Conservation (phyloP, 2,888 invertebrate species). For the Lithophane leautieri region DNA sequence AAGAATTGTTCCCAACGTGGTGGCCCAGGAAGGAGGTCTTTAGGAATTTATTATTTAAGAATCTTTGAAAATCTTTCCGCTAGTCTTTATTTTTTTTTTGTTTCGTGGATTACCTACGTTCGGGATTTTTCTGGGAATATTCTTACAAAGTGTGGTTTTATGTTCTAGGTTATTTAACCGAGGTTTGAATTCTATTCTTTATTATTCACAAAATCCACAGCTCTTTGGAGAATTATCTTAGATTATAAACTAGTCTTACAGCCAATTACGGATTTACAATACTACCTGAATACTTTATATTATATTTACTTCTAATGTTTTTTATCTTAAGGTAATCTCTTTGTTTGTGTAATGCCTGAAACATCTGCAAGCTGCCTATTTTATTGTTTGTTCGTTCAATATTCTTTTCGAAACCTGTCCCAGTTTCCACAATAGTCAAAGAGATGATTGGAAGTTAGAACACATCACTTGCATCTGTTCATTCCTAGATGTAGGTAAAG, state of each 20-base stretch:
- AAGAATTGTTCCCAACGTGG: constrained; percentile 15
- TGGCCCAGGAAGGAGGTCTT: constrained; percentile 29
- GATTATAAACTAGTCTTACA: no score
- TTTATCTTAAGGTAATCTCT: not conserved
- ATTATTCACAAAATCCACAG: no score
- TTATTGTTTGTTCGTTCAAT: not conserved
- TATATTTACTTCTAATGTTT: not conserved
- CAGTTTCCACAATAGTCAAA: constrained; percentile 17
- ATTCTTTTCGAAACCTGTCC: constrained; percentile 10
- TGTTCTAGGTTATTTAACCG: not conserved
- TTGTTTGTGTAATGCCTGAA: not conserved
- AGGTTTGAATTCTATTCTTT: no score
- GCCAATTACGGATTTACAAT: no score
- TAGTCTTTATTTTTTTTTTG: constrained; percentile 37
- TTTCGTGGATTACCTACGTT: constrained; percentile 27
- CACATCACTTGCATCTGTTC: not conserved
- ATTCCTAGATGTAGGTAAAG: not conserved
- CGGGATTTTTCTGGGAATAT: not conserved
- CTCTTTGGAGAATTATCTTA: no score
- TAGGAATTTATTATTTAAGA: constrained; percentile 50
- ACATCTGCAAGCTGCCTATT: not conserved
- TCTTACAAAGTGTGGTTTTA: not conserved
- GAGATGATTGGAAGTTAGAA: constrained; percentile 7
- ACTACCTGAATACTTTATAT: not conserved
- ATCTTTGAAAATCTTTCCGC: constrained; percentile 43